Base-by-base conservation (phyloP, 2,888 invertebrate species). In the Hemaris fuciformis region DNA sequence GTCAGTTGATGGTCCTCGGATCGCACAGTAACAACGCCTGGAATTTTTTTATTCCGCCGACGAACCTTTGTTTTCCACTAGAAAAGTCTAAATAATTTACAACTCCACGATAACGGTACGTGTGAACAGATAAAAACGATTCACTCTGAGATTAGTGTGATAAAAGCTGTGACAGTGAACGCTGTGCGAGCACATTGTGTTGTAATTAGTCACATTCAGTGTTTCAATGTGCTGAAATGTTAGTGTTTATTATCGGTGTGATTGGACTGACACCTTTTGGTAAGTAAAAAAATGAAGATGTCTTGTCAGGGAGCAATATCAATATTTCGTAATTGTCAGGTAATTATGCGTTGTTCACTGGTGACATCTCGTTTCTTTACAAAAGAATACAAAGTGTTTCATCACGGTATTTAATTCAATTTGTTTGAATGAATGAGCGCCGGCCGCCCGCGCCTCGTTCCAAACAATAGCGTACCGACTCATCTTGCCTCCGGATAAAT, bases 401-500 rank as follows among this genome's bases (percentile, higher is more conserved):
- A 74, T 80, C 82, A 87, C 69, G 62, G 71, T 59, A 61, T 72
- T 79, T 74, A 77, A 80, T 82, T 79, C 71, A 72, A 79, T 80
- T 75, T 77, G 71, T 76, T 71, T 68, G 68, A 75, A 75, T 76
- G 76, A 75, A 75, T 77, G 75, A 74, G 68, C 67, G 66, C 71
- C 75, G 72, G 70, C 66, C 84, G 81, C 83, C 85, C 81, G 82
- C 87, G 81, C 77, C 67, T 66, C 75, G 63, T 70, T 64, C 68
- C 59, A 63, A 64, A 88, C 88, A 88, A 89, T 90, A 75, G 80
- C 73, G 73, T 72, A 77, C 78, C 72, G 82, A 84, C 89, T 86
- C 89, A 89, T 89, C 89, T 85, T 77, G 83, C 84, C 79, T 80
- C 79, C 77, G 83, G 81, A 88, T 91, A 89, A 91, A 90, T 91